These are phyloP conservation scores for Ceratina calcarata DNA, from an alignment of 1,140 invertebrate species.

Conservation along the genomic window DNA sequence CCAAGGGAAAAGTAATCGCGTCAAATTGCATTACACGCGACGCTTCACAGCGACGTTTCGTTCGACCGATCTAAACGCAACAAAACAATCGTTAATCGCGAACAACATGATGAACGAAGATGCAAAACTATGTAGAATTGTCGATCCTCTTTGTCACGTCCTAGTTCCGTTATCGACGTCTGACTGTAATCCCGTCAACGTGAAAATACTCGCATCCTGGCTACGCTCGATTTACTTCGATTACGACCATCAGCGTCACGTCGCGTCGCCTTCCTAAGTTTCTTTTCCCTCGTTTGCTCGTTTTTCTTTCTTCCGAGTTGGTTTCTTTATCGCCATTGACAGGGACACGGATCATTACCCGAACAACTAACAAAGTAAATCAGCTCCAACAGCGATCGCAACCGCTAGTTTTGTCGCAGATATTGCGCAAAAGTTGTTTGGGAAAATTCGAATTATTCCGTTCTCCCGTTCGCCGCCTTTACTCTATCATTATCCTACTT, in stretches of 20 bases:
- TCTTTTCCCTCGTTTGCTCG: background rate
- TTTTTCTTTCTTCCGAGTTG: background rate
- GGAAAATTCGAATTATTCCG: constrained; percentile 44
- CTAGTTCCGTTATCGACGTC: constrained; percentile 41
- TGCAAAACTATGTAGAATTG: background rate
- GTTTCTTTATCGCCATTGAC: background rate
- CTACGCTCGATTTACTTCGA: constrained; percentile 15
- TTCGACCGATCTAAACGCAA: background rate
- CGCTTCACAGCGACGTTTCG: background rate
- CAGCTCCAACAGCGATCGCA: background rate
- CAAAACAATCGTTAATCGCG: constrained; percentile 65
- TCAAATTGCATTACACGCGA: constrained; percentile 57
- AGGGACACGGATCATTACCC: background rate
- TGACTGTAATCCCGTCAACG: constrained; percentile 30
- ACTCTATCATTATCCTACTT: constrained; percentile 45
- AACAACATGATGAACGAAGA: background rate
- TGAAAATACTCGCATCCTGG: constrained; percentile 23
- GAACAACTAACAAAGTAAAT: background rate
- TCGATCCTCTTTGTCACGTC: constrained; percentile 24
- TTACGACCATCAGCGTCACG: background rate
- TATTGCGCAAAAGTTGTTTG: constrained; percentile 26
- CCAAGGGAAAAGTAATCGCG: constrained; percentile 54
- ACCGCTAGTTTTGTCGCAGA: background rate
- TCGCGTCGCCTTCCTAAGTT: background rate
- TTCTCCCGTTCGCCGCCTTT: constrained; percentile 5